Evolutionary conservation across 2,888 invertebrate genomes (phyloP).

Genomic region (Epinotia nisella): DNA sequence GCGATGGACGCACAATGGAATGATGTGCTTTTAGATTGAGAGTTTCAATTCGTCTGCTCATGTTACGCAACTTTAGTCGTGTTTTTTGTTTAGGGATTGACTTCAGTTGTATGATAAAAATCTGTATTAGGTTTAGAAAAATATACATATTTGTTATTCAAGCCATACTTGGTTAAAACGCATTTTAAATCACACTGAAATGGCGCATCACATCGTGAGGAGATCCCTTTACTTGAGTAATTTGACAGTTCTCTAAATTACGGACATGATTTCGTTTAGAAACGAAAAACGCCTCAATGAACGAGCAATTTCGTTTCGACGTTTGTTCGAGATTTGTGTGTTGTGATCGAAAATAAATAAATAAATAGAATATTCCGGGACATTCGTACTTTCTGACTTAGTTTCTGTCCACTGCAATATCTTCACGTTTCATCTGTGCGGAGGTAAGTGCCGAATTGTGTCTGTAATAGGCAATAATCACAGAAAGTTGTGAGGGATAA

Average conservation of each 20-base stretch:
- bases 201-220: not conserved
- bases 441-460: constrained; percentile 58
- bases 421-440: constrained; percentile 50
- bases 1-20: too few relatives aligned
- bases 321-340: constrained; percentile 58
- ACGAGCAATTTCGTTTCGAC: constrained; percentile 47
- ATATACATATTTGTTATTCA: too few relatives aligned
- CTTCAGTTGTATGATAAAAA: too few relatives aligned
- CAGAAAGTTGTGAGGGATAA: constrained; percentile 50
- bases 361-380: constrained; percentile 59
- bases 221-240: not conserved
- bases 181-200: not conserved
- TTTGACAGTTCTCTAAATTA: constrained; percentile 35
- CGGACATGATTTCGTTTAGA: constrained; percentile 15
- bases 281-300: constrained; percentile 37
- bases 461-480: constrained; percentile 47
- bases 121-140: too few relatives aligned
- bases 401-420: constrained; percentile 49
- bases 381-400: constrained; percentile 49
- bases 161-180: not conserved
- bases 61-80: too few relatives aligned
- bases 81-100: too few relatives aligned
- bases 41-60: too few relatives aligned
- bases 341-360: constrained; percentile 60
- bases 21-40: too few relatives aligned